Base-by-base conservation (phyloP, 2,797 vertebrate species). In the Smutsia temminckii region DNA sequence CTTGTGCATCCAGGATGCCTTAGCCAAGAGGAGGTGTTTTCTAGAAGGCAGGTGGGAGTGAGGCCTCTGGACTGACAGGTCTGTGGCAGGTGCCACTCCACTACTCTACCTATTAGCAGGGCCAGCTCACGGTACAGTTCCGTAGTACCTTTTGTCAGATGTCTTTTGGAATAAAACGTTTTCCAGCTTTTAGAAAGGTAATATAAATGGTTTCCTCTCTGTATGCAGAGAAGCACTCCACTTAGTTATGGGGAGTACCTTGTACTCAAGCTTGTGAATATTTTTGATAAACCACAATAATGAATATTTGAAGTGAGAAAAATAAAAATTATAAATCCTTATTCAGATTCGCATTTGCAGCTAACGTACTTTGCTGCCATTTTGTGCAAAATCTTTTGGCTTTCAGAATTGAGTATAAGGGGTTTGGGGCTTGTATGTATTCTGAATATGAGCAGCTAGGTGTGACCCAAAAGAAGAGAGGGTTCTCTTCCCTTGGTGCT, bases 241-340 rank as follows among this genome's bases (percentile, higher is more conserved):
- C 18, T 42, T 64, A 53, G 68, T 94, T 71, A 71, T 18, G 42
- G 75, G 61, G 63, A 77, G 59, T 29, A 53, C 69, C 14, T 21
- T 46, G 3, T 59, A n/a, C n/a, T 63, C 69, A 49, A 61, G 34
- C 75, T 29, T 5, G 21, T 13, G n/a, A 77, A 49, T 46, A 37
- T 59, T 92, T 86, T 80, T 53, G 13, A 25, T 66, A 55, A 86
- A 93, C 49, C 2, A 32, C 3, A 17, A 42, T 66, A 51, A 55
- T 59, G 21, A 86, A 49, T 87, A 61, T 68, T 84, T 69, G 42
- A 86, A 79, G 61, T 64, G 69, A 93, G 55, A 78, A 87, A 83
- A 89, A 16, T 21, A 55, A 75, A 85, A 68, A 37, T 37, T 53
- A 1, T 18, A 77, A 91, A 72, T 59, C 46, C 55, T 57, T 18